These are phyloP conservation scores for Labeo rohita DNA, from an alignment of 2,113 vertebrate genomes.

Conservation along the genomic window DNA sequence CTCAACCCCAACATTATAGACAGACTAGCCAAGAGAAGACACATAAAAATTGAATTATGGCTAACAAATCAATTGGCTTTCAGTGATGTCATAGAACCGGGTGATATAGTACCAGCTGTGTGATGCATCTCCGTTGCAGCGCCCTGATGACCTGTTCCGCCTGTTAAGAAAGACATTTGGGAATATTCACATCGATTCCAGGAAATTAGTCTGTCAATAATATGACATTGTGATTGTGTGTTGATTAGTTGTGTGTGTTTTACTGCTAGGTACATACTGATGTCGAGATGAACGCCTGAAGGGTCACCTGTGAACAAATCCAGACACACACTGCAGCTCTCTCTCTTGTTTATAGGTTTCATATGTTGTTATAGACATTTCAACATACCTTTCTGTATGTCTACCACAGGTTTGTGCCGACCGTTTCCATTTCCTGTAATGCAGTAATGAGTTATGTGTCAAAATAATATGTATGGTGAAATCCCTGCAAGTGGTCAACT, in stretches of 20 bases:
- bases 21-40: slow-evolving; percentile 2
- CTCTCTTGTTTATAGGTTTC: not conserved
- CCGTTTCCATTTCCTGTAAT: slow-evolving; percentile 67
- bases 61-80: slow-evolving; percentile 40
- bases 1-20: not conserved
- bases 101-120: slow-evolving; percentile 40
- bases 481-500: not conserved
- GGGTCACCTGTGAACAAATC: slow-evolving; percentile 49
- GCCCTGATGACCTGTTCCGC: slow-evolving; percentile 25
- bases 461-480: not conserved
- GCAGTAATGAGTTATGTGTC: not conserved
- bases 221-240: not conserved
- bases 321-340: slow-evolving; percentile 19
- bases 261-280: slow-evolving; percentile 22
- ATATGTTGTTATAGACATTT: not conserved
- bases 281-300: slow-evolving; percentile 36
- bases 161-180: slow-evolving; percentile 28
- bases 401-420: slow-evolving; percentile 59
- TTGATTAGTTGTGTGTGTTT: not conserved
- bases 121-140: slow-evolving; percentile 34
- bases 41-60: slow-evolving; percentile 38
- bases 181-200: not conserved
- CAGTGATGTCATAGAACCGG: not conserved
- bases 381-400: slow-evolving; percentile 56
- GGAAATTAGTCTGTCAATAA: slow-evolving; percentile 27